phyloP scores from a whole-genome alignment of 2,888 invertebrate genomes.

The Margaritifera margaritifera region DNA sequence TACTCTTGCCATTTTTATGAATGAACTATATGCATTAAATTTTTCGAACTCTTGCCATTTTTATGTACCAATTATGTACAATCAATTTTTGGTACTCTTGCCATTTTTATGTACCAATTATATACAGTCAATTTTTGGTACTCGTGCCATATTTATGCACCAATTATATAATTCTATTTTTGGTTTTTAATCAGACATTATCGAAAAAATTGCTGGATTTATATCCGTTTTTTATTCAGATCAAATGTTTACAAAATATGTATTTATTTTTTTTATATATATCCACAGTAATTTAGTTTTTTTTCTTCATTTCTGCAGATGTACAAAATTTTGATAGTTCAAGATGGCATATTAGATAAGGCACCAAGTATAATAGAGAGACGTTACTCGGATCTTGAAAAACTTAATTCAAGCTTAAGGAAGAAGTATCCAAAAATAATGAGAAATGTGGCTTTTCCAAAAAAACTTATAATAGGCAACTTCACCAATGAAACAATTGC shows the following conservation, averaged over 20 bases:
- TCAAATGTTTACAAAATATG: not conserved
- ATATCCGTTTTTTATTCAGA: too few species aligned
- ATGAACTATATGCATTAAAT: too few species aligned
- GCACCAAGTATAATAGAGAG: constrained; percentile 66
- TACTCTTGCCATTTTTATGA: too few species aligned
- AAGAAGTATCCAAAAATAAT: constrained; percentile 63
- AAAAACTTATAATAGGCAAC: constrained; percentile 71
- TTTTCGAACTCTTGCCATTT: too few species aligned
- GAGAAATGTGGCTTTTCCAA: constrained; percentile 70
- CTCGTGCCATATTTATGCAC: too few species aligned
- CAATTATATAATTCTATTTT: too few species aligned
- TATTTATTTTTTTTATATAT: not conserved
- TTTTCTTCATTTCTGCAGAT: constrained; percentile 46
- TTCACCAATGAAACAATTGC: constrained; percentile 72
- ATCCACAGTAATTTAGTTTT: not conserved
- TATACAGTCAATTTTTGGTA: too few species aligned
- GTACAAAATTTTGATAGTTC: constrained; percentile 59
- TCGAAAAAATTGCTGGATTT: too few species aligned
- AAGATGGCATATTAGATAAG: constrained; percentile 52
- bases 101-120: too few species aligned
- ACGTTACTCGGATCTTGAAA: constrained; percentile 72
- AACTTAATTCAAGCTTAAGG: constrained; percentile 62
- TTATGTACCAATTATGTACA: too few species aligned
- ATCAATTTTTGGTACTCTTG: too few species aligned
- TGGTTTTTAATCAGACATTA: too few species aligned